A percentile compares a stretch with the other conserved stretches of the same genome.
These are phyloP conservation scores for Lophius piscatorius DNA, from an alignment of 2,113 vertebrate genomes.

Conservation along the genomic window DNA sequence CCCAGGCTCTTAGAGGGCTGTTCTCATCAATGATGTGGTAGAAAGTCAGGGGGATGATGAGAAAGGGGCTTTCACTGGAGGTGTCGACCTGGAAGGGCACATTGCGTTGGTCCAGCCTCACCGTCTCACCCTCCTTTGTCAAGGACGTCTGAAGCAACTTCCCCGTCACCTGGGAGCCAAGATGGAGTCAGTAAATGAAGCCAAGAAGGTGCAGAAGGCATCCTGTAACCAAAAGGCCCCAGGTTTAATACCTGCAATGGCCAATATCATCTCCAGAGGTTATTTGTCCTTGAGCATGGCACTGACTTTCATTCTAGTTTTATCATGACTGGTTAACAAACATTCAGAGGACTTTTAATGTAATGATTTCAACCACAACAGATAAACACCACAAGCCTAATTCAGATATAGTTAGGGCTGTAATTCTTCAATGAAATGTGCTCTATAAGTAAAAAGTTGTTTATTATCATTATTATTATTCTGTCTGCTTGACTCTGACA, in stretches of 20 bases:
- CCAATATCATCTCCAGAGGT: slow-evolving; percentile 8
- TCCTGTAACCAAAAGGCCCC: slow-evolving; percentile 56
- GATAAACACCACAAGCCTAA: no score
- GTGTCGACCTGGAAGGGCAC: slow-evolving; percentile 96
- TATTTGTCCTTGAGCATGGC: neutral
- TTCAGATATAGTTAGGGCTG: no score
- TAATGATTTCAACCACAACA: no score
- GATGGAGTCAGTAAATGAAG: slow-evolving; percentile 48
- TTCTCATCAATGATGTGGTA: slow-evolving; percentile 91
- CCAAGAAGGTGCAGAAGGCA: slow-evolving; percentile 42
- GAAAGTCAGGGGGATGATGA: slow-evolving; percentile 95
- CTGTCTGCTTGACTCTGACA: no score
- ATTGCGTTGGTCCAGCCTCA: slow-evolving; percentile 92
- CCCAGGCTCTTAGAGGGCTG: slow-evolving; percentile 87
- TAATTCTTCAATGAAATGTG: no score
- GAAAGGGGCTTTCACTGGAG: slow-evolving; percentile 94
- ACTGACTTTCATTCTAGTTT: neutral
- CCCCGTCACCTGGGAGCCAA: slow-evolving; percentile 85
- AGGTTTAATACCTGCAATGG: slow-evolving; percentile 49
- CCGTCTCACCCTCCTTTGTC: slow-evolving; percentile 91
- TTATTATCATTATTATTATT: no score
- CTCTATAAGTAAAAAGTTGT: no score
- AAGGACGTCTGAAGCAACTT: slow-evolving; percentile 94
- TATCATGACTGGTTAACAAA: neutral
- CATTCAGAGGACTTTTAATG: neutral